Evolutionary conservation across 2,797 vertebrate genomes (phyloP), one percentile per base, ranked within the genome.

Genomic region (Rhynchotus rufescens): DNA sequence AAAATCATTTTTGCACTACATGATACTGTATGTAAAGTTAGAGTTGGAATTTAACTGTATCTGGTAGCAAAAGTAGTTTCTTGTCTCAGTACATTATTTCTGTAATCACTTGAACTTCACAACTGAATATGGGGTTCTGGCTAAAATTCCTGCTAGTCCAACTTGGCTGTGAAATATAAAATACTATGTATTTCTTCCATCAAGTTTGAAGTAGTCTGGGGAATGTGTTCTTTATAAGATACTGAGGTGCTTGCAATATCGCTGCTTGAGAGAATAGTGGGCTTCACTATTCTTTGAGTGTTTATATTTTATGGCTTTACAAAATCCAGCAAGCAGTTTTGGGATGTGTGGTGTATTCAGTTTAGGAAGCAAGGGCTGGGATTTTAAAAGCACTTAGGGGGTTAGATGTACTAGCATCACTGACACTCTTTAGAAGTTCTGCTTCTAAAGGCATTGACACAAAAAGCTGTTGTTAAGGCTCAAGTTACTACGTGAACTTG

Each of bases 111-210:
- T 93, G 56, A 88, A 95, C 62, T 81, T 86, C 75, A 84, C 72
- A 84, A 90, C 45, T 77, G 52, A 66, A 78, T 69, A 81, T 72
- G 79, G 47, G 90, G 81, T 96, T 97, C 96, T 95, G 86, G 94
- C 90, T 96, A 96, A 96, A 96, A 94, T 96, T 96, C 94, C 93
- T 97, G 88, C 90, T 96, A 85, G 89, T 91, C 71, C 75, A 84
- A 89, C 91, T 91, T 83, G 76, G 74, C 59, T 78, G 25, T 83
- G 80, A 15, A 76, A 71, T 4, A 0, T 78, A 30, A 84, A 92
- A 56, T 80, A 36, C 71, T 83, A 4, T 89, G 32, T 88, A 49
- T 93, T 86, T 91, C 68, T 80, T 88, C 44, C 25, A 42, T 62
- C 73, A 75, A 40, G 28, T 74, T 81, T 34, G 57, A 91, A 57